Percentiles rank a stretch among this genome's conserved stretches.
phyloP scores from a whole-genome alignment of 2,888 invertebrate genomes.

The Cosmorhoe ocellata region DNA sequence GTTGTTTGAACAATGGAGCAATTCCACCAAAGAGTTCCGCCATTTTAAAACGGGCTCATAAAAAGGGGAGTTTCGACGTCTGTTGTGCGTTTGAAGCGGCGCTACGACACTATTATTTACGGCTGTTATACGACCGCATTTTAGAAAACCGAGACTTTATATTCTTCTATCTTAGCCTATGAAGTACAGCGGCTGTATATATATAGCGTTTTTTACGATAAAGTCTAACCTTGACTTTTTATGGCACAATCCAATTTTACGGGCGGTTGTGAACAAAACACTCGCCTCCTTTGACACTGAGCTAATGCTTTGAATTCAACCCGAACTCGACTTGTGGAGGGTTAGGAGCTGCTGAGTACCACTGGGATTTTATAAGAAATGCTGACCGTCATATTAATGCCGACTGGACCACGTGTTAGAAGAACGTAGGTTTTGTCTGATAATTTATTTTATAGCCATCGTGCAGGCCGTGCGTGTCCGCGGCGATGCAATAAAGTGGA shows the following conservation, averaged over 20 bases:
- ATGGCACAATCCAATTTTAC: constrained; percentile 31
- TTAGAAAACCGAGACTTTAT: background rate
- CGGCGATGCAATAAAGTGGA: constrained; percentile 22
- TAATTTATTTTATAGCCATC: background rate
- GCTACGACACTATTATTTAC: background rate
- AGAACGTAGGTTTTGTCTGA: too few species aligned
- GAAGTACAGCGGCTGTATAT: background rate
- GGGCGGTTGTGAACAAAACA: constrained; percentile 23
- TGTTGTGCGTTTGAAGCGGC: background rate
- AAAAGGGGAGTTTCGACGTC: background rate
- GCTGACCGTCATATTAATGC: too few species aligned
- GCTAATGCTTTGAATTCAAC: constrained; percentile 22
- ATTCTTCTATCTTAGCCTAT: background rate
- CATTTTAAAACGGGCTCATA: background rate
- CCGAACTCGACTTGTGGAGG: constrained; percentile 1
- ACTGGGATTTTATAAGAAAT: too few species aligned
- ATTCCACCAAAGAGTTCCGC: too few species aligned
- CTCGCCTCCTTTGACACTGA: constrained; percentile 13
- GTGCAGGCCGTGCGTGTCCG: constrained; percentile 15
- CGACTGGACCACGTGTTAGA: too few species aligned
- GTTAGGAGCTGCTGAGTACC: too few species aligned
- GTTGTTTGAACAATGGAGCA: too few species aligned
- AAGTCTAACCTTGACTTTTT: constrained; percentile 28
- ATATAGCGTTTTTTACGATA: constrained; percentile 10
- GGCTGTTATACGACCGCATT: background rate